A percentile compares a stretch with the other conserved stretches of the same genome.
Conservation (phyloP, 1,140 invertebrate species). For the Drosophila pseudoobscura region DNA sequence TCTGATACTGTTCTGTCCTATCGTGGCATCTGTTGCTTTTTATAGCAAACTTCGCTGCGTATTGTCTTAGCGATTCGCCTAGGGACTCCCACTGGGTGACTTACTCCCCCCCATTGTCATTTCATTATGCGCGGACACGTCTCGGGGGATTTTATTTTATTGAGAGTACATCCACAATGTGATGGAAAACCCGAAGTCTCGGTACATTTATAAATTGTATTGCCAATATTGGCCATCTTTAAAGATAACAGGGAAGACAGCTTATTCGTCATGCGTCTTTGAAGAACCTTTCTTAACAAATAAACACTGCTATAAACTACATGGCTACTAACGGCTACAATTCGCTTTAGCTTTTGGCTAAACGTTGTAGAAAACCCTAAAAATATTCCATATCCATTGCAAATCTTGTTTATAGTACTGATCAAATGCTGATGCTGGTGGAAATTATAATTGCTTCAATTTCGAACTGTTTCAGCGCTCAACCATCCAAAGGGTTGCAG, state of each 20-base stretch:
- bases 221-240: too few species aligned
- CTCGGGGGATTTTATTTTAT: conserved; percentile 35
- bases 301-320: too few species aligned
- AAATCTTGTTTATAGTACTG: neutral
- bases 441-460: conserved; percentile 17
- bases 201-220: conserved; percentile 1
- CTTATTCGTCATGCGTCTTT: too few species aligned
- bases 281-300: too few species aligned
- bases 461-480: conserved; percentile 19
- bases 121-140: conserved; percentile 22
- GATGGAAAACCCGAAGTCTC: neutral
- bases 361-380: neutral
- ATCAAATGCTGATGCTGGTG: conserved; percentile 20
- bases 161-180: neutral
- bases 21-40: conserved; percentile 11
- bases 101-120: conserved; percentile 19
- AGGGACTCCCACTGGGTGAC: conserved; percentile 47
- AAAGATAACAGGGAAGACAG: too few species aligned
- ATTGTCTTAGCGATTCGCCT: conserved; percentile 5
- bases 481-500: conserved; percentile 12
- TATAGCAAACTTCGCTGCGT: conserved; percentile 27
- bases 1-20: conserved; percentile 19
- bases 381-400: neutral
- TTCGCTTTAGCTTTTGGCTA: too few species aligned
- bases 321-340: too few species aligned